phyloP scores from a whole-genome alignment of 2,888 invertebrate genomes.

The Hymenopus coronatus region DNA sequence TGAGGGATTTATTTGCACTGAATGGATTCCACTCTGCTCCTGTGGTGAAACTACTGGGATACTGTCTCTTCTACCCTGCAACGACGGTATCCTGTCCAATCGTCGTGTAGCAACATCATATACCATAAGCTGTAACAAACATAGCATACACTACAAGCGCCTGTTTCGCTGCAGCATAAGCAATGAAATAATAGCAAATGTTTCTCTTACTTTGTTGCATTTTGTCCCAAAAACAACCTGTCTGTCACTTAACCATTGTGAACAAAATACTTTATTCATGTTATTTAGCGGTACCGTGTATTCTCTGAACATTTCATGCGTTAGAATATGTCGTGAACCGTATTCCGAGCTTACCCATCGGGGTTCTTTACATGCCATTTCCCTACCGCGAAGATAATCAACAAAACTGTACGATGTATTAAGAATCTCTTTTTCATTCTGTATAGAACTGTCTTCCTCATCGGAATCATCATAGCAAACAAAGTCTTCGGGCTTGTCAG shows the following conservation, averaged over 20 bases:
- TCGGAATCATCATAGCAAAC: slow-evolving; percentile 86
- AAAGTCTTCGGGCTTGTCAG: slow-evolving; percentile 87
- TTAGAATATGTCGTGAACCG: slow-evolving; percentile 82
- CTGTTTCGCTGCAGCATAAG: neutral
- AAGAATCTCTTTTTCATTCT: slow-evolving; percentile 68
- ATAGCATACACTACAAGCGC: neutral
- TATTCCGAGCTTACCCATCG: slow-evolving; percentile 73
- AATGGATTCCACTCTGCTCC: slow-evolving; percentile 78
- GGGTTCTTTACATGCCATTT: slow-evolving; percentile 67
- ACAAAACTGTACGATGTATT: slow-evolving; percentile 82
- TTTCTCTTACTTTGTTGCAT: slow-evolving; percentile 78
- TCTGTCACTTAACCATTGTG: slow-evolving; percentile 91
- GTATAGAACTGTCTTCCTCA: slow-evolving; percentile 76
- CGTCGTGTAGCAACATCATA: slow-evolving; percentile 85
- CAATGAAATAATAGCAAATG: neutral
- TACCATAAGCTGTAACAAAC: slow-evolving; percentile 70
- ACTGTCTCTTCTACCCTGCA: slow-evolving; percentile 61
- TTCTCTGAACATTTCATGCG: slow-evolving; percentile 85
- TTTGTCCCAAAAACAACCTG: slow-evolving; percentile 96
- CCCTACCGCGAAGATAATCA: slow-evolving; percentile 77
- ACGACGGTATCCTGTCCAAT: slow-evolving; percentile 84
- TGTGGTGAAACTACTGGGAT: slow-evolving; percentile 50
- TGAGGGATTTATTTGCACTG: slow-evolving; percentile 91
- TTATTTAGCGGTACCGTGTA: slow-evolving; percentile 77
- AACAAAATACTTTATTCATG: slow-evolving; percentile 92